These are phyloP conservation scores for Aporophyla lueneburgensis DNA, from an alignment of 2,888 invertebrate species.

Conservation along the genomic window DNA sequence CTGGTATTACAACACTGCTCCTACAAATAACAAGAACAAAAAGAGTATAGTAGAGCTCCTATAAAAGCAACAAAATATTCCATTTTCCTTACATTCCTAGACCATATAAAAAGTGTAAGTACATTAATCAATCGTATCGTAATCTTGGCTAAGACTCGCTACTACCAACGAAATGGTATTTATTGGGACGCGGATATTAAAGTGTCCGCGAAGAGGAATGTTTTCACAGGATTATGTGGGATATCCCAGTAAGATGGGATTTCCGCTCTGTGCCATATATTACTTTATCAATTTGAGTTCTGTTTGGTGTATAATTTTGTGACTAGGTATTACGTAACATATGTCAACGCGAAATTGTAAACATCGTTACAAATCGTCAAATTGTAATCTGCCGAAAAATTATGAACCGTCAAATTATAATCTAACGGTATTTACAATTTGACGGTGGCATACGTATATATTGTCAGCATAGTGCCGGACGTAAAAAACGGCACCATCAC, in stretches of 20 bases:
- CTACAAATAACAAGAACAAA: too few relatives aligned
- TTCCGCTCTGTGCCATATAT: constrained; percentile 42
- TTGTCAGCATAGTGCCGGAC: too few relatives aligned
- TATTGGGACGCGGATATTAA: constrained; percentile 66
- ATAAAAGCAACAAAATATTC: constrained; percentile 11
- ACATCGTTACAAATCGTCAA: too few relatives aligned
- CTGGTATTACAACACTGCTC: too few relatives aligned
- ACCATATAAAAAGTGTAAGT: constrained; percentile 34
- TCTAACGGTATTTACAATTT: too few relatives aligned
- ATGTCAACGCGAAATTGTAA: too few relatives aligned
- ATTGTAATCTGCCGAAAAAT: too few relatives aligned
- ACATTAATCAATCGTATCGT: constrained; percentile 62
- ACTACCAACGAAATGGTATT: constrained; percentile 53
- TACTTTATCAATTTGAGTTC: constrained; percentile 46
- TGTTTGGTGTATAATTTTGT: constrained; percentile 1
- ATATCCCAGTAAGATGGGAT: constrained; percentile 44
- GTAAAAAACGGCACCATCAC: too few relatives aligned
- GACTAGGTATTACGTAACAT: not conserved
- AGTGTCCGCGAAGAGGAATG: constrained; percentile 61
- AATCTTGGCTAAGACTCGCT: constrained; percentile 60
- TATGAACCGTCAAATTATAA: too few relatives aligned
- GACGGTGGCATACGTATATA: too few relatives aligned
- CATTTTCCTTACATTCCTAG: constrained; percentile 21
- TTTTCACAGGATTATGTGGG: constrained; percentile 58
- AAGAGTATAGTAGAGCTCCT: not conserved